Base-by-base conservation (phyloP, 2,888 invertebrate species). In the Drosophila nigricruria region DNA sequence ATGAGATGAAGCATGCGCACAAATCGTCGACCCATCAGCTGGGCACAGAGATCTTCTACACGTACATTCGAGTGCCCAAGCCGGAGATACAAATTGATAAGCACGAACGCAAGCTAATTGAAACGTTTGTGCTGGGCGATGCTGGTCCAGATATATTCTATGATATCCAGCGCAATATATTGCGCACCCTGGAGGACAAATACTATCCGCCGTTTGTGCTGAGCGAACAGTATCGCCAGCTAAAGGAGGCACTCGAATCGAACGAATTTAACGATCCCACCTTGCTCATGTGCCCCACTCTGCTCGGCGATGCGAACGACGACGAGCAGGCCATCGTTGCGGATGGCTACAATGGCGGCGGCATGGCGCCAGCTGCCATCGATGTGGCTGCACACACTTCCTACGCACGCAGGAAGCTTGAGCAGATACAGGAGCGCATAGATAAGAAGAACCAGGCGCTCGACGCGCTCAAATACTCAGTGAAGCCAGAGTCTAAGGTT, bases 21-120 rank as follows among this genome's bases (percentile, higher is more conserved):
- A 94, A 96, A 79, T 95, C 95, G 70, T 95, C 95, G 78, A 96
- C 96, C 95, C 97, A 98, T 92, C 97, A 97, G 87, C 93, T 97
- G 32, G 98, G 97, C 12, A 96, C 97, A n/a, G 97, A 98, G 92
- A 97, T 98, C 88, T 98, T 97, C 93, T 97, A 97, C 91, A 97
- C 97, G 5, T 97, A 96, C 87, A 96, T 98, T 70, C 94, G 96
- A 76, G 96, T 96, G 56, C 96, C 96, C 2, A 96, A 96, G 70
- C 96, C 96, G 0, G 96, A 96, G 91, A 96, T 97, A 70, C 96
- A 96, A 93, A 96, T 97, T 47, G 96, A 97, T 90, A 97, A 95
- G 94, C 95, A 95, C 57, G 95, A 96, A 8, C 94, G 96, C 62
- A 97, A 97, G 92, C 94, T 96, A 75, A 97, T 98, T 95, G 98